A percentile compares a stretch with the other conserved stretches of the same genome.
These are phyloP conservation scores for Hemicrepidius hirtus DNA, from an alignment of 2,888 invertebrate species.

Conservation along the genomic window DNA sequence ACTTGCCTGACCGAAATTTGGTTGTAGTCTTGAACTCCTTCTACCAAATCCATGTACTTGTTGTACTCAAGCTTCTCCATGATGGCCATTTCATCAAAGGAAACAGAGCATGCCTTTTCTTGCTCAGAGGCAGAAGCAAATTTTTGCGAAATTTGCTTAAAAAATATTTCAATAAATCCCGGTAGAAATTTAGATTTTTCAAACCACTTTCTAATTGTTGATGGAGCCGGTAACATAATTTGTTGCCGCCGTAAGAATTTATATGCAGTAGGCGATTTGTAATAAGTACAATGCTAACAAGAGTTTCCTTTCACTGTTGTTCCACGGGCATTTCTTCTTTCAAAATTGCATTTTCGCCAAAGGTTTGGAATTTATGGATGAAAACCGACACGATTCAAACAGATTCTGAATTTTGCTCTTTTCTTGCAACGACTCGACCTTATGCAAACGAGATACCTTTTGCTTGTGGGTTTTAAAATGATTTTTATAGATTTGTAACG, in stretches of 20 bases:
- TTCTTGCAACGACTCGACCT: neutral
- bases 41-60: too few species aligned
- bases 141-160: neutral
- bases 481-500: neutral
- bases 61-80: too few species aligned
- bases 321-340: neutral
- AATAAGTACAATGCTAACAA: neutral
- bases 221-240: neutral
- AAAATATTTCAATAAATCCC: too few species aligned
- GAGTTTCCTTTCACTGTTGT: neutral
- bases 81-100: too few species aligned
- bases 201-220: too few species aligned
- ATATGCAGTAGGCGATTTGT: constrained; percentile 1
- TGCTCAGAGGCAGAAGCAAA: too few species aligned
- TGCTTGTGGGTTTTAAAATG: neutral
- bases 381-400: neutral
- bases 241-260: neutral
- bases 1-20: neutral
- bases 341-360: neutral
- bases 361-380: too few species aligned
- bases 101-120: too few species aligned
- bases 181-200: too few species aligned
- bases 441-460: neutral
- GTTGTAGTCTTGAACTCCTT: neutral
- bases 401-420: neutral